Evolutionary conservation across 2,797 vertebrate genomes (phyloP).

Genomic region (Hemitrygon akajei): DNA sequence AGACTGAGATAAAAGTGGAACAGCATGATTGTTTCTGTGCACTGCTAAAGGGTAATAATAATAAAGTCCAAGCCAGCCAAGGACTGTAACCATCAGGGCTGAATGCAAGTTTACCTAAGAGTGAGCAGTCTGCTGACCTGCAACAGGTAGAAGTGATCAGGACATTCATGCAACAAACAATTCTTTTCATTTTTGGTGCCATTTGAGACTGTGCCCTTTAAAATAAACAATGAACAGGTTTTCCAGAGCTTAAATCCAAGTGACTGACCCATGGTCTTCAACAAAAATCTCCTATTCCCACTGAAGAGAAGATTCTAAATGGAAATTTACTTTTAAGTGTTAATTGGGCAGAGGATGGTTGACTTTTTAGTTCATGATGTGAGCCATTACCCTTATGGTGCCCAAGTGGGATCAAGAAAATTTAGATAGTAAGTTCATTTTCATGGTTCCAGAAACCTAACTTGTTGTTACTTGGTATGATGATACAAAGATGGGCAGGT

Average conservation of each 20-base stretch:
- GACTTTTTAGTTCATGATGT: not conserved
- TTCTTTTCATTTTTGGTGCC: not conserved
- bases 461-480: no score
- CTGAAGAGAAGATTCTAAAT: not conserved
- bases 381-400: not conserved
- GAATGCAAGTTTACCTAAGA: not conserved
- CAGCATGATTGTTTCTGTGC: no score
- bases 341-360: not conserved
- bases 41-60: no score
- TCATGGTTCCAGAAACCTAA: no score
- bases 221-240: no score
- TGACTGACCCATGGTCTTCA: not conserved
- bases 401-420: not conserved
- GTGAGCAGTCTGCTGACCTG: not conserved
- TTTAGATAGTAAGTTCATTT: no score
- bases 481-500: no score
- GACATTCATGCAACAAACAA: not conserved
- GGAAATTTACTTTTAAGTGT: not conserved
- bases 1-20: no score
- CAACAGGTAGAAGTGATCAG: not conserved
- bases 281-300: not conserved
- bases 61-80: not conserved
- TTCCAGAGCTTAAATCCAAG: no score
- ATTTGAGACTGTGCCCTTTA: not conserved
- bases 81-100: not conserved